phyloP scores from a whole-genome alignment of 1,140 invertebrate genomes.

The Brachionus manjavacas region DNA sequence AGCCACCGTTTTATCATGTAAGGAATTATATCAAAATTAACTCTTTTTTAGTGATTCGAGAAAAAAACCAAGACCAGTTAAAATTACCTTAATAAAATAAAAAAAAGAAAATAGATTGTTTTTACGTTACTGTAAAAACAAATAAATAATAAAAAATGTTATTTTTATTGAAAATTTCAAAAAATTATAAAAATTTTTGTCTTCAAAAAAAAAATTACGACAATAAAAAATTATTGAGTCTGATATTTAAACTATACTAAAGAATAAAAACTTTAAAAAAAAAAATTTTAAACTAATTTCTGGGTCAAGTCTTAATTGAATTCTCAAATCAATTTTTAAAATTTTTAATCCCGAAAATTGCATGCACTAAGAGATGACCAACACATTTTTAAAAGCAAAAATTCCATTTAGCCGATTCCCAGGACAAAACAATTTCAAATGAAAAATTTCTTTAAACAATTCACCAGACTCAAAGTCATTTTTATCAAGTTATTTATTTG shows the following conservation, averaged over 20 bases:
- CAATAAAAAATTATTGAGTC: neutral
- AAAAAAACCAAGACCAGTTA: no score
- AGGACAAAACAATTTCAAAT: neutral
- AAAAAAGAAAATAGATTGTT: no score
- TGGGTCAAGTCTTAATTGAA: neutral
- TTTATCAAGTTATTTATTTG: neutral
- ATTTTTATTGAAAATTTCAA: neutral
- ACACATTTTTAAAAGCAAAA: neutral
- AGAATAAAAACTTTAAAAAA: neutral
- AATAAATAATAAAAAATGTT: no score
- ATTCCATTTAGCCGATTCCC: neutral
- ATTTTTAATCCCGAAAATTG: neutral
- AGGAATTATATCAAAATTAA: neutral
- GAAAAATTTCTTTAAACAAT: neutral
- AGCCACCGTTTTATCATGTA: neutral
- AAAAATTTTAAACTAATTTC: neutral
- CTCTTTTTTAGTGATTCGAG: neutral
- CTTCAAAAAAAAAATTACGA: neutral
- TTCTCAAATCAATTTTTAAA: neutral
- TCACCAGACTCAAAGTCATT: neutral
- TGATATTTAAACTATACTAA: neutral
- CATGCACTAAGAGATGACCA: neutral
- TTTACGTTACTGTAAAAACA: no score
- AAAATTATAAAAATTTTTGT: neutral
- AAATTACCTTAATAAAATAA: no score